A percentile compares a stretch with the other conserved stretches of the same genome.
phyloP scores from a whole-genome alignment of 2,797 vertebrate genomes.

The Pseudomugil gertrudae region DNA sequence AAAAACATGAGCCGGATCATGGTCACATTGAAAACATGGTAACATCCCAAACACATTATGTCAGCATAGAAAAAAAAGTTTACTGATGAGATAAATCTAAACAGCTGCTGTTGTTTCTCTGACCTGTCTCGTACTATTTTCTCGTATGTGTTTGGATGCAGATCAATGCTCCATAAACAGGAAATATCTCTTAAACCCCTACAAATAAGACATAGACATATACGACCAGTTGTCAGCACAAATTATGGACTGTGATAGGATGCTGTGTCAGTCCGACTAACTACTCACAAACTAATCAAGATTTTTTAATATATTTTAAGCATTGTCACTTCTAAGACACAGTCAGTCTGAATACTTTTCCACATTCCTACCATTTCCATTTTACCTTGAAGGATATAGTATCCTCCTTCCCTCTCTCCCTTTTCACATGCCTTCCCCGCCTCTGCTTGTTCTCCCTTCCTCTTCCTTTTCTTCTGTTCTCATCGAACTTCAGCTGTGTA shows the following conservation, averaged over 20 bases:
- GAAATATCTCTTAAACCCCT: conserved; percentile 62
- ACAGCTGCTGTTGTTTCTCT: conserved; percentile 29
- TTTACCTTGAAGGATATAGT: conserved; percentile 58
- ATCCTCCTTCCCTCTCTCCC: conserved; percentile 63
- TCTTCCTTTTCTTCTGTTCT: conserved; percentile 74
- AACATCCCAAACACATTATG: conserved; percentile 19
- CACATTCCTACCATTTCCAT: conserved; percentile 67
- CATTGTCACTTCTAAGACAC: conserved; percentile 12
- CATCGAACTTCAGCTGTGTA: conserved; percentile 76
- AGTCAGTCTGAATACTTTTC: conserved; percentile 49
- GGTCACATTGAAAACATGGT: conserved; percentile 20
- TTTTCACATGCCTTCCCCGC: conserved; percentile 69
- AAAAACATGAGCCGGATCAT: conserved; percentile 12
- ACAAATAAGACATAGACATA: conserved; percentile 38
- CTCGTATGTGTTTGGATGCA: conserved; percentile 18
- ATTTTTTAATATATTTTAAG: conserved; percentile 18
- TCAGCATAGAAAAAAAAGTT: not conserved
- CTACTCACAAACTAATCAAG: not conserved
- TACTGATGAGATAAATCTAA: conserved; percentile 25
- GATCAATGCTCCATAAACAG: conserved; percentile 50
- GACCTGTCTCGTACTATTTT: not conserved
- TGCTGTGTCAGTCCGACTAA: conserved; percentile 32
- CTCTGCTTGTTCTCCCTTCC: conserved; percentile 74
- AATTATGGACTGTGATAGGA: conserved; percentile 32
- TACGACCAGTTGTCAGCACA: conserved; percentile 48